These are phyloP conservation scores for Sabatieria punctata DNA, from an alignment of 2,888 invertebrate species.

Conservation along the genomic window DNA sequence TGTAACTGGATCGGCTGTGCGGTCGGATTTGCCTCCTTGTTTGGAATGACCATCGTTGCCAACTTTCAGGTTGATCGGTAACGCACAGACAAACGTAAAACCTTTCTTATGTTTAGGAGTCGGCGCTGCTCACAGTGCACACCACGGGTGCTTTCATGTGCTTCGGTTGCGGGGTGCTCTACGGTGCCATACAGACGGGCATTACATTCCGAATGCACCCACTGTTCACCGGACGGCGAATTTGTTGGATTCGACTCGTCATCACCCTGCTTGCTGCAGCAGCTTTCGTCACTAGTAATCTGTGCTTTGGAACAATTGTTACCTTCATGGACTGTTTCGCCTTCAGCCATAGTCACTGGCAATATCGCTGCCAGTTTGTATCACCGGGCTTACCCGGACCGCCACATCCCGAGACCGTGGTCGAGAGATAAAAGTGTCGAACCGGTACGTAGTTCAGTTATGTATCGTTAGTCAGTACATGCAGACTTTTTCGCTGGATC, in stretches of 20 bases:
- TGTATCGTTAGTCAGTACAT: conserved; percentile 1
- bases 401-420: conserved; percentile 27
- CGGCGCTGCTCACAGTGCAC: conserved; percentile 23
- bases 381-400: conserved; percentile 17
- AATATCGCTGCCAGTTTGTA: conserved; percentile 19
- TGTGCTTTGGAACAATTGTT: too few species aligned
- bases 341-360: conserved; percentile 21
- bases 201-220: conserved; percentile 16
- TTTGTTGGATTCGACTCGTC: conserved; percentile 12
- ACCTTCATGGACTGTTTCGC: too few species aligned
- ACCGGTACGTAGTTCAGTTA: conserved; percentile 15
- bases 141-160: conserved; percentile 18
- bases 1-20: conserved; percentile 14
- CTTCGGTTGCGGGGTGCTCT: conserved; percentile 21
- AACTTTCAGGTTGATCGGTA: conserved; percentile 21
- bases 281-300: conserved; percentile 15
- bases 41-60: conserved; percentile 26
- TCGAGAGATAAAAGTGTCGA: conserved; percentile 15
- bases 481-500: too few species aligned
- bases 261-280: conserved; percentile 14
- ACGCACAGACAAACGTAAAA: neutral
- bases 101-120: conserved; percentile 16
- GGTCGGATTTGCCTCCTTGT: conserved; percentile 16
- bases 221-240: conserved; percentile 11
- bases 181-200: conserved; percentile 19